Base-by-base conservation (phyloP, 2,113 vertebrate species). In the Grammatotria lemairii region DNA sequence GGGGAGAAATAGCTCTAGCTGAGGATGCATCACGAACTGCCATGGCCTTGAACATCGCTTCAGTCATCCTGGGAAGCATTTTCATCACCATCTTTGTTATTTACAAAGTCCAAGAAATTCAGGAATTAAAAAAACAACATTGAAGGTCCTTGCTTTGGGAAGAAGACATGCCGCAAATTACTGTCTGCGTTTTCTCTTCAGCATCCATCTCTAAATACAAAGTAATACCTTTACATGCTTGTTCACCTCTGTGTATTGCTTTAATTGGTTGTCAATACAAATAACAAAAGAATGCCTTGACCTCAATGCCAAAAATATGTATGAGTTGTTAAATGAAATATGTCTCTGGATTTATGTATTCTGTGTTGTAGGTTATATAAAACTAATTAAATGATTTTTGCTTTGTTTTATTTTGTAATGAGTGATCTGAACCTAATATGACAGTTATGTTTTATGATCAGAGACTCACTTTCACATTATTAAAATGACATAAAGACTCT, bases 21-120 rank as follows among this genome's bases (percentile, higher is more conserved):
- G 12, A 14, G 10, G 89, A 90, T 3, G 94, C 95, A 11, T 96
- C 95, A 3, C 89, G 40, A 23, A 94, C 54, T 3, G 96, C 96
- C 47, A 96, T 88, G 89, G 91, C 31, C 3, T 90, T 96, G 2
- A 96, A 96, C 58, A 70, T 96, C 19, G 1, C 92, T 3, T 92
- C 83, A 19, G 55, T 95, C 4, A 87, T 96, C 45, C 55, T 82
- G 40, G 96, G 95, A 85, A 54, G 95, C 4, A 90, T 96, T 79
- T 1, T 85, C 0, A 4, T 93, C 9, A 85, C 93, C 60, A 88
- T 94, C 42, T 0, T 91, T 6, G 38, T 94, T 10, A 51, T 75
- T 8, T 0, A 90, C 21, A 26, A 81, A 85, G 31, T 31, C 73
- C 35, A 28, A 40, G 2, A 40, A 28, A 75, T 68, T 13, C 33